Conservation (phyloP, 1,140 invertebrate species). For the Drosophila lacertosa region DNA sequence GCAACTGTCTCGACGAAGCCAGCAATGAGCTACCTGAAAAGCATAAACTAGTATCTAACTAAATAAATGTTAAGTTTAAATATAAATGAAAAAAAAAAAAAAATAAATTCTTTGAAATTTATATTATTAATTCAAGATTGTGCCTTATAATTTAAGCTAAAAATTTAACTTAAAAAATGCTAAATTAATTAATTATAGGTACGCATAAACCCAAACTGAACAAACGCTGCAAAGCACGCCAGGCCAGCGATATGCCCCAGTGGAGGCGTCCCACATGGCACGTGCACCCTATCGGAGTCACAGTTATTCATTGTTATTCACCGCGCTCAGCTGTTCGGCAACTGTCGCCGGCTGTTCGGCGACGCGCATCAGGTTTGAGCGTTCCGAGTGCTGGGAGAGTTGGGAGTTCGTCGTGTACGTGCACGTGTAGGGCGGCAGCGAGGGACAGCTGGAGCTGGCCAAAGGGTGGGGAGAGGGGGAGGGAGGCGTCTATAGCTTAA, state of each 20-base stretch:
- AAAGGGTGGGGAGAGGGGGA: neutral
- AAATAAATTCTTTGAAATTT: no score
- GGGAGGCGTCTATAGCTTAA: no score
- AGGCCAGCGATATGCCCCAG: neutral
- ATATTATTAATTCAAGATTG: no score
- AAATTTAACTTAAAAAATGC: no score
- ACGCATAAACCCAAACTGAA: no score
- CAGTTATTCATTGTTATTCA: slow-evolving; percentile 25
- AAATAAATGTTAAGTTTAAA: no score
- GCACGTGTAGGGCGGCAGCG: no score
- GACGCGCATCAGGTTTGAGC: slow-evolving; percentile 8
- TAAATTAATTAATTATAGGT: no score
- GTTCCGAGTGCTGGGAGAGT: neutral
- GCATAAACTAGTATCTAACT: no score
- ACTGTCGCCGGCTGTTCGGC: slow-evolving; percentile 8
- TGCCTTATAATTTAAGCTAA: no score
- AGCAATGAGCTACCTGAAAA: slow-evolving; percentile 6
- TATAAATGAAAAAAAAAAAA: no score
- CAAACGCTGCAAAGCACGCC: neutral
- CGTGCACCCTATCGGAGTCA: slow-evolving; percentile 1
- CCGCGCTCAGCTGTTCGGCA: slow-evolving; percentile 38
- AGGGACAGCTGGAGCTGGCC: neutral
- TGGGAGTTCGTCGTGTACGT: neutral
- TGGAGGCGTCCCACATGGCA: slow-evolving; percentile 10
- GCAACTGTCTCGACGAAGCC: slow-evolving; percentile 1